Evolutionary conservation across 2,888 invertebrate species (phyloP).

Genomic region (Agrochola macilenta): DNA sequence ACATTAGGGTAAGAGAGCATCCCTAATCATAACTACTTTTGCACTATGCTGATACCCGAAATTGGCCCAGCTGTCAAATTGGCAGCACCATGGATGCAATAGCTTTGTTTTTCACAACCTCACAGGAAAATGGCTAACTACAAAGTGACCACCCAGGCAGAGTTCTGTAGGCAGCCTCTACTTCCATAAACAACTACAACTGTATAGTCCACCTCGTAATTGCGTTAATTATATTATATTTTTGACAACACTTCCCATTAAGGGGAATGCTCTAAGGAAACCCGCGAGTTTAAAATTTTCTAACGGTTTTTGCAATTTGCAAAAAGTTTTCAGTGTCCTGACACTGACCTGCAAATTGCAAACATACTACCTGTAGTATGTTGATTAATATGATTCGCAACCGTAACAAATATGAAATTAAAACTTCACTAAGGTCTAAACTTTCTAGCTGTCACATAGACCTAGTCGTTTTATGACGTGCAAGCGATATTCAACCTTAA

Average conservation of each 20-base stretch:
- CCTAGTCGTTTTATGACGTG: neutral
- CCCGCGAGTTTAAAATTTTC: no score
- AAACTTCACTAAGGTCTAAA: neutral
- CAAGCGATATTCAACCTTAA: neutral
- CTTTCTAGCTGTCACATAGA: neutral
- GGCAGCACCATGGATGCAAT: neutral
- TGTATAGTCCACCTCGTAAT: neutral
- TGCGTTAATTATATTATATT: neutral
- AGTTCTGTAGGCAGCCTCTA: neutral
- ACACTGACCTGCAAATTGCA: no score
- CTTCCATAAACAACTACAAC: neutral
- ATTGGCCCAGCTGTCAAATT: neutral
- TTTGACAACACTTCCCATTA: neutral
- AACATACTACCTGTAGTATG: no score
- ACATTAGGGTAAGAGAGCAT: neutral
- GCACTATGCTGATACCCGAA: no score
- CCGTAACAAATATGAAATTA: neutral
- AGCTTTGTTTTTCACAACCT: constrained; percentile 5
- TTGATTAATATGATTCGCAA: no score
- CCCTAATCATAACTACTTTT: neutral
- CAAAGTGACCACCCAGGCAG: neutral
- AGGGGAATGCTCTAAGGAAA: neutral
- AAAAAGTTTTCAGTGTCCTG: no score
- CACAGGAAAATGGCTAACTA: neutral
- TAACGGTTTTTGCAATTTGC: no score